Evolutionary conservation across 2,888 invertebrate species (phyloP).

Genomic region (Coecobrya sp.): DNA sequence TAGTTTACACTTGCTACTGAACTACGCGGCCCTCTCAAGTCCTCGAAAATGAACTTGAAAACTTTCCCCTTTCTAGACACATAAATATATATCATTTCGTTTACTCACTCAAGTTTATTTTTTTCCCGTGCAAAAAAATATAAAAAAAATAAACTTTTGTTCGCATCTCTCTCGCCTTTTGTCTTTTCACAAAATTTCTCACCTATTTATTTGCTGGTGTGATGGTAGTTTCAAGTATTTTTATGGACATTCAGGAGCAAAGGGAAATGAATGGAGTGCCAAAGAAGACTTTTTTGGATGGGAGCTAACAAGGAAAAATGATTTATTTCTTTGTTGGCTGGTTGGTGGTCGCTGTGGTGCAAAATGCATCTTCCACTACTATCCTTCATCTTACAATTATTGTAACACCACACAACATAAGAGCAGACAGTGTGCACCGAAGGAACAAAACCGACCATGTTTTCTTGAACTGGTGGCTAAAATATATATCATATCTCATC

Average conservation of each 20-base stretch:
- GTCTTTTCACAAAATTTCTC: neutral
- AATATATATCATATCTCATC: conserved; percentile 36
- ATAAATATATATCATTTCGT: conserved; percentile 39
- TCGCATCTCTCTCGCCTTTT: neutral
- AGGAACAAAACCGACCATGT: neutral
- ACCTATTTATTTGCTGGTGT: neutral
- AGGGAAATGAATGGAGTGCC: conserved; percentile 44
- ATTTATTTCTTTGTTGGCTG: conserved; percentile 43
- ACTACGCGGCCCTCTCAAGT: neutral
- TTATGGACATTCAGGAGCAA: conserved; percentile 13
- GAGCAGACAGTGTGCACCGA: neutral
- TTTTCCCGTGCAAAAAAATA: neutral
- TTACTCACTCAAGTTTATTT: conserved; percentile 35
- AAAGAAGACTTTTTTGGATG: neutral
- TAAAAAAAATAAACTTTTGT: neutral
- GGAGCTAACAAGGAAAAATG: conserved; percentile 20
- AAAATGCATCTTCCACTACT: neutral
- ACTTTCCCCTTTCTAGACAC: conserved; percentile 37
- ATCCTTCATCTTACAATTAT: neutral
- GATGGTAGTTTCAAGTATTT: neutral
- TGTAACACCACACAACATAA: neutral
- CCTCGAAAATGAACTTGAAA: conserved; percentile 76
- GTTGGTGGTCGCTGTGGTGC: neutral
- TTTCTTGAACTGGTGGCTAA: neutral
- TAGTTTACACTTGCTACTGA: neutral